Conservation (phyloP, 37 sponge, comb jelly and placozoan genomes). For the Mnemiopsis leidyi region DNA sequence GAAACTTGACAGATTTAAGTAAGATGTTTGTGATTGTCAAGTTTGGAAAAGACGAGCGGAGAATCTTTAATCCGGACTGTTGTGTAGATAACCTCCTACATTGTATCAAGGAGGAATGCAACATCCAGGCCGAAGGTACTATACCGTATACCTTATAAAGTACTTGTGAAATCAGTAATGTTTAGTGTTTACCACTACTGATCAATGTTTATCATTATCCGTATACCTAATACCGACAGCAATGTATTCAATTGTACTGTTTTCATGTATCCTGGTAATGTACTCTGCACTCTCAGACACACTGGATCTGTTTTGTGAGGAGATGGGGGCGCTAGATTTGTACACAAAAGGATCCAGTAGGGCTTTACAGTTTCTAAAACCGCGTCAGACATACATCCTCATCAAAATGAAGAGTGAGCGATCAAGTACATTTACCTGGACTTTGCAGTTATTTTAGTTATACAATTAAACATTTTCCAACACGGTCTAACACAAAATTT, state of each 20-base stretch:
- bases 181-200: background rate
- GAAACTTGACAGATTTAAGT: no score
- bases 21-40: constrained; percentile 52
- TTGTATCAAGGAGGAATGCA: background rate
- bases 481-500: no score
- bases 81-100: background rate
- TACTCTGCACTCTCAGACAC: no score
- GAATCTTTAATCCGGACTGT: constrained; percentile 50
- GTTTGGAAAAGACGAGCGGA: constrained; percentile 3
- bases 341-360: constrained; percentile 2
- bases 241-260: background rate
- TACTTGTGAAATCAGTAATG: background rate
- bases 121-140: background rate
- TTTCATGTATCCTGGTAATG: background rate
- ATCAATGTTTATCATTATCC: background rate
- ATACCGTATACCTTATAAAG: background rate
- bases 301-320: constrained; percentile 51
- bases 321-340: constrained; percentile 39
- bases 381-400: constrained; percentile 2
- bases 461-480: no score
- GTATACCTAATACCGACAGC: background rate
- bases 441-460: no score
- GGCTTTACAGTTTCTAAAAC: constrained; percentile 49
- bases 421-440: no score
- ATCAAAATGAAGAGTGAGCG: background rate